These are phyloP conservation scores for Tetragnatha versicolor DNA, from an alignment of 1,140 invertebrate species.

Conservation along the genomic window DNA sequence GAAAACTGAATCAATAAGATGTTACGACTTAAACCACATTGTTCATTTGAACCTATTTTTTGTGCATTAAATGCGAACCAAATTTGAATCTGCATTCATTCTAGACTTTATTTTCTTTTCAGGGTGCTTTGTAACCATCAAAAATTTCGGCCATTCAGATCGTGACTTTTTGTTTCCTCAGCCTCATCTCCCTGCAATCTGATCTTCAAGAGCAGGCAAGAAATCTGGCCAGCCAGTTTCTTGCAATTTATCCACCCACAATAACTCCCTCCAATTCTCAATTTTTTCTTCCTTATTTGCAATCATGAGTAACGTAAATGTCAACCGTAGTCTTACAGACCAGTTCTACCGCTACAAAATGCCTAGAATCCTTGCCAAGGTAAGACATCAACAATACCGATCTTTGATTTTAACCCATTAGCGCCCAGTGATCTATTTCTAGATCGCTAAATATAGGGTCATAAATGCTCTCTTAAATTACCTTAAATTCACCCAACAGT, in stretches of 20 bases:
- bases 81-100: no score
- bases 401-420: no score
- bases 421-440: no score
- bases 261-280: slow-evolving; percentile 33
- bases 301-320: slow-evolving; percentile 90
- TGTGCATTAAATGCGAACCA: no score
- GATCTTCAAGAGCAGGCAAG: slow-evolving; percentile 35
- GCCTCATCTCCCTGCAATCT: slow-evolving; percentile 50
- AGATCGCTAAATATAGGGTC: no score
- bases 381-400: no score
- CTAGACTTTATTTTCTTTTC: no score
- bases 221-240: slow-evolving; percentile 54
- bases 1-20: no score
- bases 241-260: slow-evolving; percentile 50
- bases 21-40: no score
- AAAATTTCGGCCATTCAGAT: slow-evolving; percentile 57
- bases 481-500: no score
- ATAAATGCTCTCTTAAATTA: no score
- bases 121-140: slow-evolving; percentile 56
- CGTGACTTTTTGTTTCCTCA: slow-evolving; percentile 54
- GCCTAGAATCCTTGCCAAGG: slow-evolving; percentile 96
- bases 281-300: slow-evolving; percentile 25
- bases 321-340: slow-evolving; percentile 95
- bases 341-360: slow-evolving; percentile 99
- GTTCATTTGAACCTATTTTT: no score